These are phyloP conservation scores for Drosophila paramelanica DNA, from an alignment of 2,888 invertebrate species.

Conservation along the genomic window DNA sequence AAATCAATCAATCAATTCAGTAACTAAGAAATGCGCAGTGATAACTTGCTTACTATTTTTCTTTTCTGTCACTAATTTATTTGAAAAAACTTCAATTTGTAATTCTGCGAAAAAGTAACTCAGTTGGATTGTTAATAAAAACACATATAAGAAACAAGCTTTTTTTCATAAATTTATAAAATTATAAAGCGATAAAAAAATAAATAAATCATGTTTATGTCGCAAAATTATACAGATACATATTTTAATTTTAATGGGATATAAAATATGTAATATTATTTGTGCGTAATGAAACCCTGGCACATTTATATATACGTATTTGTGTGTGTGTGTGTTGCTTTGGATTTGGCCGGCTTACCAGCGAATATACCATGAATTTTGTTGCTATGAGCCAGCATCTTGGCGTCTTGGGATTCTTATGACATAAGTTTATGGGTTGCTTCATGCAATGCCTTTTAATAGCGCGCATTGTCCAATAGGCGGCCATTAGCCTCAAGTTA, in stretches of 20 bases:
- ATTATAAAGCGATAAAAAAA: too few species aligned
- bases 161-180: background rate
- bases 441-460: conserved; percentile 40
- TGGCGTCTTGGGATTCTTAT: conserved; percentile 45
- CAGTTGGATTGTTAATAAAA: too few species aligned
- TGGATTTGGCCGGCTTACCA: conserved; percentile 28
- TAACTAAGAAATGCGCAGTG: too few species aligned
- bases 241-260: background rate
- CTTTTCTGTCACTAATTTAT: too few species aligned
- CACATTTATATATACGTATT: background rate
- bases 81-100: too few species aligned
- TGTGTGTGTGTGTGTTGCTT: conserved; percentile 11
- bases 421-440: conserved; percentile 60
- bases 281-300: conserved; percentile 6
- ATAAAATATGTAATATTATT: background rate
- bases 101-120: too few species aligned
- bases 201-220: too few species aligned
- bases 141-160: background rate
- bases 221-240: too few species aligned
- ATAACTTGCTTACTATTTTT: too few species aligned
- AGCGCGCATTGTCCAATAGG: conserved; percentile 51
- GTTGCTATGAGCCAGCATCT: conserved; percentile 6
- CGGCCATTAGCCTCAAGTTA: conserved; percentile 70
- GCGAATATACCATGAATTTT: conserved; percentile 18
- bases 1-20: too few species aligned